A percentile compares a stretch with the other conserved stretches of the same genome.
Evolutionary conservation across 2,113 vertebrate genomes (phyloP).

Genomic region (Hemibagrus wyckioides): DNA sequence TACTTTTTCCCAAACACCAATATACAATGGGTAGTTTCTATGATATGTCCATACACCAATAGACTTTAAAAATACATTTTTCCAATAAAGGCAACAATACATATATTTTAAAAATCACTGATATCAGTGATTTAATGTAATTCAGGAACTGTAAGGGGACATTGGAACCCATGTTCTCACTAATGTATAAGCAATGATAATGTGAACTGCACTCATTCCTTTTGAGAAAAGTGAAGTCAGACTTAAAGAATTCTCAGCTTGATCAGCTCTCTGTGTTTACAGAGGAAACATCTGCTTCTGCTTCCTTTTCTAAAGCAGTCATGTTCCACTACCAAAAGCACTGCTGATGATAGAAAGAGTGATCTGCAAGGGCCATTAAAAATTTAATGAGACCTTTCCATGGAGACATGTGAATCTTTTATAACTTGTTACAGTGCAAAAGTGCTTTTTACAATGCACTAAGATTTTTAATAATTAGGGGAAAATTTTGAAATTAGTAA

Average conservation of each 20-base stretch:
- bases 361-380: not conserved
- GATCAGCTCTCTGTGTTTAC: conserved; percentile 22
- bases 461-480: not conserved
- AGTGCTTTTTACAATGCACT: not conserved
- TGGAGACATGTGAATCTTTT: not conserved
- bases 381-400: not conserved
- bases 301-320: conserved; percentile 8
- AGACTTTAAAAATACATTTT: not conserved
- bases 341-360: not conserved
- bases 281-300: conserved; percentile 38
- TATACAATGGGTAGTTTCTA: not conserved
- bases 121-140: not conserved
- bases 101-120: conserved; percentile 1
- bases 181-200: not conserved
- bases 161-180: not conserved
- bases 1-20: not conserved
- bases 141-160: not conserved
- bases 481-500: too few species aligned
- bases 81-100: not conserved
- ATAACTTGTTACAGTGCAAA: not conserved
- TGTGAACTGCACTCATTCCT: not conserved
- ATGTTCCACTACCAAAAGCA: not conserved
- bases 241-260: conserved; percentile 12
- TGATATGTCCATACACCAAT: conserved; percentile 15
- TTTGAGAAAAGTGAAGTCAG: not conserved